Evolutionary conservation across 2,113 vertebrate species (phyloP).

Genomic region (Galbula dea): DNA sequence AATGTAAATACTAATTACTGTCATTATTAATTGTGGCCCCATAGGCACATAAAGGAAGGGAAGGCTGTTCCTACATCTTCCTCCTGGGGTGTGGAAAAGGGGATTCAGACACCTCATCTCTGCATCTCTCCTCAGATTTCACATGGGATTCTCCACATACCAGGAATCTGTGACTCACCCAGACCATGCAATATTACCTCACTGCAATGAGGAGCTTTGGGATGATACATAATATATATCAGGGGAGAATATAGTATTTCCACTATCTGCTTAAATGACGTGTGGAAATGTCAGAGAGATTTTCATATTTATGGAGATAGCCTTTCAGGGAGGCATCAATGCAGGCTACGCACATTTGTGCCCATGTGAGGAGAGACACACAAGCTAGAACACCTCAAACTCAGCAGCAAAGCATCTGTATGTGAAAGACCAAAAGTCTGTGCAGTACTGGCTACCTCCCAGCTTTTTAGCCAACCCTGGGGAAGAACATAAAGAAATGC

Average conservation of each 20-base stretch:
- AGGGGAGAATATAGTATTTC: neutral
- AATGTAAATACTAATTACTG: neutral
- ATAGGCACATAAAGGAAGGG: neutral
- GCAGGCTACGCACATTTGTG: accelerated
- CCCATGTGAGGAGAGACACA: accelerated
- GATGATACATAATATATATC: neutral
- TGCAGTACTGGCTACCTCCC: accelerated
- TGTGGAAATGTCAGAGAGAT: neutral
- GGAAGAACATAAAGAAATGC: neutral
- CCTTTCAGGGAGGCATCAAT: accelerated
- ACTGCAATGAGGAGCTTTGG: neutral
- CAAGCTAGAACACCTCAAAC: accelerated
- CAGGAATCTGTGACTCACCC: neutral
- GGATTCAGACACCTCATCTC: neutral
- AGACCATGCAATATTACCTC: neutral
- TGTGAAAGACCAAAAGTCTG: accelerated
- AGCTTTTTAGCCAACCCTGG: neutral
- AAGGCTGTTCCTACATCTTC: neutral
- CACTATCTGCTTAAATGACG: neutral
- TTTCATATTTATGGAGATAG: neutral
- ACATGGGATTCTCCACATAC: neutral
- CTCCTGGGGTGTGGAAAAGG: neutral
- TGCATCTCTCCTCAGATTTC: neutral
- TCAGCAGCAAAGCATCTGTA: neutral
- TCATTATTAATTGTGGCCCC: accelerated